Evolutionary conservation across 2,888 invertebrate species (phyloP).

Genomic region (Lissocephala sabroskyi): DNA sequence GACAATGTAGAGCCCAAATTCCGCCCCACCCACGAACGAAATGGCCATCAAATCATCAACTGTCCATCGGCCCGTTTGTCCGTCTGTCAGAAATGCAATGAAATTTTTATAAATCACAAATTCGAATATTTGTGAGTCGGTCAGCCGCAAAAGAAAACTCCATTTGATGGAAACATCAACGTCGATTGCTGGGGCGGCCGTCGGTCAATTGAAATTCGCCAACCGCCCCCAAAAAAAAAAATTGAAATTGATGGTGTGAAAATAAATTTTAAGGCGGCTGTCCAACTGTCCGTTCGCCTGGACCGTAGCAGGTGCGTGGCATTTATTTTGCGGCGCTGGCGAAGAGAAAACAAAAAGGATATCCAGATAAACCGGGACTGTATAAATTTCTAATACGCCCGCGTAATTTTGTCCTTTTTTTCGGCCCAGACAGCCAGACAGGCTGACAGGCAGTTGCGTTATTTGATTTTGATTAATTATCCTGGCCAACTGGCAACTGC

Average conservation of each 20-base stretch:
- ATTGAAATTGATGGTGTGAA: slow-evolving; percentile 59
- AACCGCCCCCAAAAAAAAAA: no score
- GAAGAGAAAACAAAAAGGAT: slow-evolving; percentile 16
- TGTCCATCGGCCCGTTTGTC: no score
- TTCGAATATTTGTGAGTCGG: slow-evolving; percentile 42
- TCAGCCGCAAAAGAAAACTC: slow-evolving; percentile 17
- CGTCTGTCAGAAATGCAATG: slow-evolving; percentile 60
- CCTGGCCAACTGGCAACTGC: slow-evolving; percentile 30
- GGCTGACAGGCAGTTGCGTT: slow-evolving; percentile 51
- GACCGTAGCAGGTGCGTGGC: slow-evolving; percentile 52
- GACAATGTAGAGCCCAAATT: no score
- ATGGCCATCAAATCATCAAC: slow-evolving; percentile 38
- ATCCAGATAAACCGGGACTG: no score
- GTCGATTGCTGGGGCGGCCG: slow-evolving; percentile 6
- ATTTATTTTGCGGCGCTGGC: slow-evolving; percentile 34
- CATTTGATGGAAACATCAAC: slow-evolving; percentile 41
- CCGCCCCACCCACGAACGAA: slow-evolving; percentile 42
- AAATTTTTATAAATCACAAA: slow-evolving; percentile 62
- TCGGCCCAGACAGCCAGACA: slow-evolving; percentile 15
- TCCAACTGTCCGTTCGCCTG: slow-evolving; percentile 20
- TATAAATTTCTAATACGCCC: slow-evolving; percentile 37
- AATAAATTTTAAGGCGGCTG: slow-evolving; percentile 41
- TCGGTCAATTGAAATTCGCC: no score
- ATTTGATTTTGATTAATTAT: slow-evolving; percentile 69
- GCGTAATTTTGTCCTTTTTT: slow-evolving; percentile 35